Conservation (phyloP, 2,113 vertebrate species). For the Riparia riparia region DNA sequence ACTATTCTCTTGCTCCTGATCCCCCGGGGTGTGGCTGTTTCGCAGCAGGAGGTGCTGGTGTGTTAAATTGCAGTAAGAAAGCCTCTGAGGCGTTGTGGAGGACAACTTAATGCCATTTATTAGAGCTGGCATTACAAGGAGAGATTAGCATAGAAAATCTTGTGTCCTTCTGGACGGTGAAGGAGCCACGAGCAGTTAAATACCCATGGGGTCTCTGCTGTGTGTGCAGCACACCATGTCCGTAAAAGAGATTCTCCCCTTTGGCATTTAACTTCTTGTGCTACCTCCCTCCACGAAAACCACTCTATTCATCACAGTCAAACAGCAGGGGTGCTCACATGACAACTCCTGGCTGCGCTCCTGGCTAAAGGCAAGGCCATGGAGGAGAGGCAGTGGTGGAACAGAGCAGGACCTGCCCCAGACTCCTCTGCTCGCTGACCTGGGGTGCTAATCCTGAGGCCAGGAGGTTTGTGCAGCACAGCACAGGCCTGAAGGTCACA, state of each 20-base stretch:
- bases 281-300: background rate
- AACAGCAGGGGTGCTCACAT: background rate
- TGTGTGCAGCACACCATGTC: background rate
- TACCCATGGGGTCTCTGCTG: background rate
- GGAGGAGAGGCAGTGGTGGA: rapidly evolving
- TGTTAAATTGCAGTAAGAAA: background rate
- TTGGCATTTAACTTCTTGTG: background rate
- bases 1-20: background rate
- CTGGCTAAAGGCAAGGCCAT: background rate
- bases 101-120: background rate
- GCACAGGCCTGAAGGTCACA: background rate
- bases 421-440: rapidly evolving
- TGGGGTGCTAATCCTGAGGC: rapidly evolving
- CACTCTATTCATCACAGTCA: background rate
- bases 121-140: background rate
- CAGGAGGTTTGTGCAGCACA: rapidly evolving
- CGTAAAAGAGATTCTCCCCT: background rate
- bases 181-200: background rate
- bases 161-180: background rate
- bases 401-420: background rate
- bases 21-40: background rate
- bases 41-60: background rate
- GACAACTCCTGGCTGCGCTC: background rate
- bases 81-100: background rate
- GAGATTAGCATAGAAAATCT: background rate